phyloP scores from a whole-genome alignment of 2,113 vertebrate species.

The Crotalus horridus region DNA sequence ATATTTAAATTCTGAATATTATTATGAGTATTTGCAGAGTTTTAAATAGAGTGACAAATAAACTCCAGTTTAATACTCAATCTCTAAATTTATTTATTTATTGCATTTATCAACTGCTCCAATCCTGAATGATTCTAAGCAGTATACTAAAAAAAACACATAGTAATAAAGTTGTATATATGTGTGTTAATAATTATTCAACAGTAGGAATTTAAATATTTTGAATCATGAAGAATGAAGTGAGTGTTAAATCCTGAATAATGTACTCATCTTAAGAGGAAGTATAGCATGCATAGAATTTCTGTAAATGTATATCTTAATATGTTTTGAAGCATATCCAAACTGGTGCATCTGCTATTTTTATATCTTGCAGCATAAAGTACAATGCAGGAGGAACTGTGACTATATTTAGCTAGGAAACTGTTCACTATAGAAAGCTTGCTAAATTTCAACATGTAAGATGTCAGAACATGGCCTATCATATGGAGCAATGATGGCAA shows the following conservation, averaged over 20 bases:
- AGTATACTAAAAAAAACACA: background rate
- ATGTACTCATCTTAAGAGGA: background rate
- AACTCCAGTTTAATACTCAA: background rate
- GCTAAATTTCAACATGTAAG: background rate
- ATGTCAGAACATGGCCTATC: background rate
- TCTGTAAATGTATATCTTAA: background rate
- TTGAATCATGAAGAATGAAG: background rate
- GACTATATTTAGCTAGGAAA: constrained; percentile 1
- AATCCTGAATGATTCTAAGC: background rate
- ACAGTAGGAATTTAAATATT: background rate
- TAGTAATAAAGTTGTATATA: background rate
- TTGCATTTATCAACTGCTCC: background rate
- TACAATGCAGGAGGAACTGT: background rate
- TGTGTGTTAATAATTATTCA: background rate
- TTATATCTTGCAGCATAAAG: background rate
- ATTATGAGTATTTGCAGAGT: background rate
- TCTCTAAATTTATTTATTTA: background rate
- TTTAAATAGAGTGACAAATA: background rate
- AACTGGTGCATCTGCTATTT: background rate
- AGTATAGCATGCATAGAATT: background rate
- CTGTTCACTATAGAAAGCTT: background rate
- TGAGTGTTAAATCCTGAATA: background rate
- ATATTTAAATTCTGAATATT: background rate
- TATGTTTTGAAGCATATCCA: background rate
- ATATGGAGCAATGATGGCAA: background rate